Conservation (phyloP, 1,140 invertebrate species). For the Orchesella cincta region DNA sequence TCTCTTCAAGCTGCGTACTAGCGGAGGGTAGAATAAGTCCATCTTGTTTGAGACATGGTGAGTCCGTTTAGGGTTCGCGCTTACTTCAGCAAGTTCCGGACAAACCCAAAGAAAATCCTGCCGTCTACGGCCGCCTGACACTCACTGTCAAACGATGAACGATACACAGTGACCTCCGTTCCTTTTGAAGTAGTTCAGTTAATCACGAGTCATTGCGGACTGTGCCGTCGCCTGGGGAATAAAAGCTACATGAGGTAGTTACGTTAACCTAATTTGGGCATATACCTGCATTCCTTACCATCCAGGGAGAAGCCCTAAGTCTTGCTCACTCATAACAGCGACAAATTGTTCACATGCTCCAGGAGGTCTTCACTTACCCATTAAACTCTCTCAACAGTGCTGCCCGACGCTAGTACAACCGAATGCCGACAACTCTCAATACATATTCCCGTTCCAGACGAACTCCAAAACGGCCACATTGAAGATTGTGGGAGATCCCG, state of each 20-base stretch:
- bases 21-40: constrained; percentile 86
- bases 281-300: no score
- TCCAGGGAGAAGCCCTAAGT: no score
- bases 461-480: constrained; percentile 30
- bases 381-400: constrained; percentile 82
- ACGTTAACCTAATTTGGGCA: constrained; percentile 46
- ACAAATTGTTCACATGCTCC: no score
- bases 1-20: constrained; percentile 90
- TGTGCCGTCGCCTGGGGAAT: constrained; percentile 60
- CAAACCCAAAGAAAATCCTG: constrained; percentile 92
- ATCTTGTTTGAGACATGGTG: constrained; percentile 57
- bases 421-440: constrained; percentile 81
- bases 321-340: no score
- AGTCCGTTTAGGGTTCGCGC: constrained; percentile 29
- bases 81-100: constrained; percentile 34
- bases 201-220: constrained; percentile 62
- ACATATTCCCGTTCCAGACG: constrained; percentile 61
- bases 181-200: constrained; percentile 65
- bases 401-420: no score
- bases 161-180: constrained; percentile 71
- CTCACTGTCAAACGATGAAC: constrained; percentile 79
- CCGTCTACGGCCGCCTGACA: no score
- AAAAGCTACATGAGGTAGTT: no score
- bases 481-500: not conserved
- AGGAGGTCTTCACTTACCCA: constrained; percentile 61